These are phyloP conservation scores for Cheilosia grossa DNA, from an alignment of 2,888 invertebrate species.

Conservation along the genomic window DNA sequence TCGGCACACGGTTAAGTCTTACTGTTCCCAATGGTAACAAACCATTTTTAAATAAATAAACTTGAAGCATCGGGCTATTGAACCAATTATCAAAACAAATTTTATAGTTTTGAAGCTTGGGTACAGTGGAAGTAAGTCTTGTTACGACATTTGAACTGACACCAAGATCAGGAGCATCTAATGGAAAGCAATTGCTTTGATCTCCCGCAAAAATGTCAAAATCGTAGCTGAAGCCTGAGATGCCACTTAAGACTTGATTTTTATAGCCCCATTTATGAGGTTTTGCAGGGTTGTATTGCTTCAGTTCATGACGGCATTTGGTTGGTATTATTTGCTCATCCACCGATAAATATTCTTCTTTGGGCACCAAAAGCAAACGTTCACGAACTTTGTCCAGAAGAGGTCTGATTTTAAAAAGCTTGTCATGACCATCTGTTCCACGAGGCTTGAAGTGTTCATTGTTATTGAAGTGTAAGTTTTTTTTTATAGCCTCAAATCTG, in stretches of 20 bases:
- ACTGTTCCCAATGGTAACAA: background rate
- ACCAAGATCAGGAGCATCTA: background rate
- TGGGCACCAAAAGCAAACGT: background rate
- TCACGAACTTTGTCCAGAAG: background rate
- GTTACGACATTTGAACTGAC: background rate
- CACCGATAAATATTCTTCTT: background rate
- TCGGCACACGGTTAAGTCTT: background rate
- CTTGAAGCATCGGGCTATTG: background rate
- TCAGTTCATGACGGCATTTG: background rate
- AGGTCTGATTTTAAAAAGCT: background rate
- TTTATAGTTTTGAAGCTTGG: constrained; percentile 11
- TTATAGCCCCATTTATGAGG: background rate
- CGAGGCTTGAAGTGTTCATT: no score
- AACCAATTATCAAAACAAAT: background rate
- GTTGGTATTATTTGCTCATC: background rate
- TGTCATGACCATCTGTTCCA: background rate
- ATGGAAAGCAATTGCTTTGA: background rate
- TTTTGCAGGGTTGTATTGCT: background rate
- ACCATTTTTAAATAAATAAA: background rate
- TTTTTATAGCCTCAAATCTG: no score
- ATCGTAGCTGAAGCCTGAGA: background rate
- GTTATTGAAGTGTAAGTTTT: no score
- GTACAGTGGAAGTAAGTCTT: background rate
- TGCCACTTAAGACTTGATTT: no score
- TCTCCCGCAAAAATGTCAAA: background rate